phyloP scores from a whole-genome alignment of 1,140 invertebrate species.

The Diorhabda sublineata region DNA sequence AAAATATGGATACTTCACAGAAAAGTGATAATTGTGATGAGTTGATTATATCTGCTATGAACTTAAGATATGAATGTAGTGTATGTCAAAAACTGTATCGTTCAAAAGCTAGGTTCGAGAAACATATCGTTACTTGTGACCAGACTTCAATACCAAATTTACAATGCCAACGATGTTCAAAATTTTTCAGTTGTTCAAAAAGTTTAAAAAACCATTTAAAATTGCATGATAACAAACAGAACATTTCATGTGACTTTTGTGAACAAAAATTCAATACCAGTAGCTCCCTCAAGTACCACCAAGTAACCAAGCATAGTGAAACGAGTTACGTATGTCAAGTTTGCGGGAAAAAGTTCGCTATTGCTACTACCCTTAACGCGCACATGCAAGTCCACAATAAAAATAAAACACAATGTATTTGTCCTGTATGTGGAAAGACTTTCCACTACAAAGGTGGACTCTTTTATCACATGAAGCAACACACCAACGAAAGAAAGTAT shows the following conservation, averaged over 20 bases:
- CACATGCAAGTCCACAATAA: not conserved
- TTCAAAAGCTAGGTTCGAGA: not conserved
- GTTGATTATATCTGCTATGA: not conserved
- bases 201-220: not conserved
- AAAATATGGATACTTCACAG: not conserved
- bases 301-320: not conserved
- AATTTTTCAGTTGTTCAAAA: not conserved
- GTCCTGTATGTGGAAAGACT: slow-evolving; percentile 13
- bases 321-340: slow-evolving; percentile 1
- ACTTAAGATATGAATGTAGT: not conserved
- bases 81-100: slow-evolving; percentile 3
- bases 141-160: not conserved
- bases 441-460: slow-evolving; percentile 14
- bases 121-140: not conserved
- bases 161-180: not conserved
- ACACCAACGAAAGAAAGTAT: slow-evolving; percentile 36
- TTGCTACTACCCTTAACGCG: not conserved
- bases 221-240: not conserved
- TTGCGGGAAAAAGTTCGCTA: slow-evolving; percentile 7
- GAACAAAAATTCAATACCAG: not conserved
- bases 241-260: slow-evolving; percentile 3
- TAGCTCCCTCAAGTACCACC: not conserved
- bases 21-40: slow-evolving; percentile 2
- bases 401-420: slow-evolving; percentile 4
- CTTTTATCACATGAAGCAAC: slow-evolving; percentile 28